Evolutionary conservation across 2,888 invertebrate genomes (phyloP).

Genomic region (Drosophila paramelanica): DNA sequence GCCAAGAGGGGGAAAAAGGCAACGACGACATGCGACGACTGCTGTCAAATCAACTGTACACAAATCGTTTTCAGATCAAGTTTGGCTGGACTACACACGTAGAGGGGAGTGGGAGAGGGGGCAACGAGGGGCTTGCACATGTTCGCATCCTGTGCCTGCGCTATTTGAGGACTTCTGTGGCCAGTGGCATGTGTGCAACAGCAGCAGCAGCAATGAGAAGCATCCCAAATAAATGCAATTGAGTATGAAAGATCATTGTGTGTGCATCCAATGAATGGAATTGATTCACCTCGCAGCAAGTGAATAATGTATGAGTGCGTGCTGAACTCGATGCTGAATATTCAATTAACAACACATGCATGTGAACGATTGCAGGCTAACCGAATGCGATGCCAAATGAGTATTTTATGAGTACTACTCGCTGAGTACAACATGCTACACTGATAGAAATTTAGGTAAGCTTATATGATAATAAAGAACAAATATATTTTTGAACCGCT

Average conservation of each 20-base stretch:
- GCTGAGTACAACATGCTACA: neutral
- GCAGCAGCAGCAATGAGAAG: neutral
- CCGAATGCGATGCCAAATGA: neutral
- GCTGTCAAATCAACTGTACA: slow-evolving; percentile 60
- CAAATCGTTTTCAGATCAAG: slow-evolving; percentile 64
- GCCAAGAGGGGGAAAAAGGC: neutral
- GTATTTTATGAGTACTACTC: neutral
- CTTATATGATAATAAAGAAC: no score
- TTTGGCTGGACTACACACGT: slow-evolving; percentile 2
- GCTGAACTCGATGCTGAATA: slow-evolving; percentile 22
- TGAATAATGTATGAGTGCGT: slow-evolving; percentile 15
- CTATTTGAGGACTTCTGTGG: neutral
- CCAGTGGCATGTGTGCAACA: neutral
- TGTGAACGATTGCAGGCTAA: no score
- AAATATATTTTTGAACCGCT: no score
- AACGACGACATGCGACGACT: slow-evolving; percentile 26
- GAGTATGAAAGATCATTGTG: slow-evolving; percentile 12
- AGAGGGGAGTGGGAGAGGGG: no score
- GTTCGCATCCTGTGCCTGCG: slow-evolving; percentile 2
- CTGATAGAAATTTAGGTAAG: neutral
- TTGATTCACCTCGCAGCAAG: slow-evolving; percentile 7
- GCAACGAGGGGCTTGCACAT: neutral
- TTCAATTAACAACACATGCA: slow-evolving; percentile 14
- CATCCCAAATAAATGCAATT: slow-evolving; percentile 14
- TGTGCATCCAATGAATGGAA: slow-evolving; percentile 12